Evolutionary conservation across 1,140 invertebrate genomes (phyloP).

Genomic region (Cotesia glomerata): DNA sequence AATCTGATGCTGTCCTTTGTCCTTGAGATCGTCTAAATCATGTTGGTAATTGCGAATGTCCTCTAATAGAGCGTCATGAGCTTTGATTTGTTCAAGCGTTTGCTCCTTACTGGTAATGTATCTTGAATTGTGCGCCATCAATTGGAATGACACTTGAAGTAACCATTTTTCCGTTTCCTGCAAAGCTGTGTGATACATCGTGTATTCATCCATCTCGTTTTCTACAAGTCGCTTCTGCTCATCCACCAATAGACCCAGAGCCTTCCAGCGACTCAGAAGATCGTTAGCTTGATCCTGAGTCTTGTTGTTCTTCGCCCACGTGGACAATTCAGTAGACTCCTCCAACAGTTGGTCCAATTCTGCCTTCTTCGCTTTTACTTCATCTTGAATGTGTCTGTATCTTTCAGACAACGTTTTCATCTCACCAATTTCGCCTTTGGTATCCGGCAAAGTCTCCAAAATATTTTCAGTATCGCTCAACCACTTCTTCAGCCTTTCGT

Average conservation of each 20-base stretch:
- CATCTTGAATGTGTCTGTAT: conserved; percentile 78
- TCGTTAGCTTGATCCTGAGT: conserved; percentile 70
- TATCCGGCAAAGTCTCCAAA: conserved; percentile 70
- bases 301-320: conserved; percentile 71
- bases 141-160: conserved; percentile 90
- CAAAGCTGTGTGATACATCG: conserved; percentile 84
- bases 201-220: conserved; percentile 83
- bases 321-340: conserved; percentile 75
- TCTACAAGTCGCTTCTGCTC: conserved; percentile 72
- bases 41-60: conserved; percentile 88
- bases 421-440: conserved; percentile 84
- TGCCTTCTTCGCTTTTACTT: conserved; percentile 74
- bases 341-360: conserved; percentile 75
- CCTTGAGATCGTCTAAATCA: conserved; percentile 81
- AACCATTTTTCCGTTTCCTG: conserved; percentile 97
- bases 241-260: conserved; percentile 70
- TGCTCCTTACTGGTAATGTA: conserved; percentile 91
- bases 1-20: conserved; percentile 85
- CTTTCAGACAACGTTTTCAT: conserved; percentile 90
- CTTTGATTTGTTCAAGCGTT: conserved; percentile 86
- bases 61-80: conserved; percentile 80
- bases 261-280: conserved; percentile 71
- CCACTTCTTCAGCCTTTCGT: conserved; percentile 74
- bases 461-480: conserved; percentile 71
- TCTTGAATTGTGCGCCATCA: conserved; percentile 95